phyloP scores from a whole-genome alignment of 2,888 invertebrate species.

The Tachystola acroxantha region DNA sequence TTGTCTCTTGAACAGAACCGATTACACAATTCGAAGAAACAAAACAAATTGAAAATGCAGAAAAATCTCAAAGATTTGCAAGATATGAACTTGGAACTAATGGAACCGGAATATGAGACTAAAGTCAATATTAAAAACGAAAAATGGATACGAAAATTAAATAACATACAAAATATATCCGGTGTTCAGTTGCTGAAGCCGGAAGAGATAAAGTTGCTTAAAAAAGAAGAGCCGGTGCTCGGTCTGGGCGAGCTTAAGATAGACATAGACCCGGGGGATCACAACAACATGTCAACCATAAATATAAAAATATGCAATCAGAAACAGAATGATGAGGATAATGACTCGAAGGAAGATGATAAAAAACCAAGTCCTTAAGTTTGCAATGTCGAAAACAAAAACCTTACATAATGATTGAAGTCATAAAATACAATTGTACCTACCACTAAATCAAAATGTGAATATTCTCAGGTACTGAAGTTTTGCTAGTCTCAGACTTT shows the following conservation, averaged over 20 bases:
- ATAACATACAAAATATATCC: slow-evolving; percentile 32
- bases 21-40: slow-evolving; percentile 4
- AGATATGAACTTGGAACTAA: slow-evolving; percentile 29
- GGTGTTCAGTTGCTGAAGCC: slow-evolving; percentile 36
- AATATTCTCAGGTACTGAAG: too few species aligned
- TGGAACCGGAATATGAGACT: slow-evolving; percentile 1
- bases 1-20: slow-evolving; percentile 3
- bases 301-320: slow-evolving; percentile 31
- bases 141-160: slow-evolving; percentile 45
- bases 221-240: slow-evolving; percentile 19
- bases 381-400: too few species aligned
- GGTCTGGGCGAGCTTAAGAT: slow-evolving; percentile 40
- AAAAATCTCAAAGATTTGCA: slow-evolving; percentile 35
- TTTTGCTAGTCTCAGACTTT: too few species aligned
- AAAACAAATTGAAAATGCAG: slow-evolving; percentile 19
- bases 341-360: too few species aligned
- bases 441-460: too few species aligned
- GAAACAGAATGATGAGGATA: background rate
- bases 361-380: too few species aligned
- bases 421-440: too few species aligned
- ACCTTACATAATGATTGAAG: too few species aligned
- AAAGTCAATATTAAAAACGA: slow-evolving; percentile 34
- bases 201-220: slow-evolving; percentile 33
- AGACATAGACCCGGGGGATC: slow-evolving; percentile 29
- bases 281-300: slow-evolving; percentile 28